Conservation (phyloP, 2,797 vertebrate genomes). For the Phaenicophaeus curvirostris region DNA sequence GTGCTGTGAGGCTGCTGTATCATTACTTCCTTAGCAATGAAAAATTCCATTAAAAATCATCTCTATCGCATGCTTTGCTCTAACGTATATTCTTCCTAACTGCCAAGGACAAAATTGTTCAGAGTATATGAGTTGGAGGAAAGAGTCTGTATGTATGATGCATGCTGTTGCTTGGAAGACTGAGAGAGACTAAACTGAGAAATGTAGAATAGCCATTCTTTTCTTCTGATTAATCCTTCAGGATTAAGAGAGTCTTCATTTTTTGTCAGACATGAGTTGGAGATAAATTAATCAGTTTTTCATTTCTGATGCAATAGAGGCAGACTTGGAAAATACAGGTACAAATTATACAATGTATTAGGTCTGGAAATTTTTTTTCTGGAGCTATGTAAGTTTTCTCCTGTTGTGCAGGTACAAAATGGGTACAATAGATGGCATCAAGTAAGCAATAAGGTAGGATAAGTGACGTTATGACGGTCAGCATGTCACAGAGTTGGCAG, state of each 20-base stretch:
- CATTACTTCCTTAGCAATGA: constrained; percentile 63
- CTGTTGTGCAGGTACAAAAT: background rate
- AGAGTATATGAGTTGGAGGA: background rate
- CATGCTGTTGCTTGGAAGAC: background rate
- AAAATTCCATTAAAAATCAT: constrained; percentile 68
- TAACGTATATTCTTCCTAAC: constrained; percentile 12
- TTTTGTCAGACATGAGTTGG: background rate
- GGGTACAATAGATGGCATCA: background rate
- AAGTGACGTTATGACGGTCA: background rate
- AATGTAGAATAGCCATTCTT: background rate
- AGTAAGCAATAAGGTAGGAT: background rate
- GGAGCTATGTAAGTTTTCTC: background rate
- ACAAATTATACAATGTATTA: background rate
- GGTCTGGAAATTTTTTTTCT: background rate
- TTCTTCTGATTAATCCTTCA: background rate
- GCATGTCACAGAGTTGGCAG: background rate
- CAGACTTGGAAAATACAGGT: background rate
- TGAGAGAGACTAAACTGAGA: background rate
- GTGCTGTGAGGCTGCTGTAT: constrained; percentile 49
- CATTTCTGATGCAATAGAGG: background rate
- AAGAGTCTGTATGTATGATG: background rate
- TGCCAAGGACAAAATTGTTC: constrained; percentile 51
- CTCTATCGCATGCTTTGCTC: background rate
- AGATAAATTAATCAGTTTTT: background rate
- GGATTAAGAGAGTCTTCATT: background rate